Conservation (phyloP, 2,888 invertebrate species). For the Mythimna ferrago region DNA sequence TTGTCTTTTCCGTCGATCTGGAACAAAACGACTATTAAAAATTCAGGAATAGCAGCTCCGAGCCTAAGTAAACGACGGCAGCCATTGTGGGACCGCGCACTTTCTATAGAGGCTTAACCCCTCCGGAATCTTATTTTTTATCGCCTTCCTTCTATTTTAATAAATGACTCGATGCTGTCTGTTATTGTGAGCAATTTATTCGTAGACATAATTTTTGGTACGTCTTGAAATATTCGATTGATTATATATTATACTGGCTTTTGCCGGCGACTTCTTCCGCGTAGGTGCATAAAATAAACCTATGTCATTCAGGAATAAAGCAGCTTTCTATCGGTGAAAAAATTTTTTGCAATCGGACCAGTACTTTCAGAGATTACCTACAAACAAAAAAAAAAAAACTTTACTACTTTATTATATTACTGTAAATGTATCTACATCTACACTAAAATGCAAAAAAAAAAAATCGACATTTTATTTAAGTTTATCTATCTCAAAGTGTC, state of each 20-base stretch:
- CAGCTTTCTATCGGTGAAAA: too few species aligned
- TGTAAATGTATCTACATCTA: too few species aligned
- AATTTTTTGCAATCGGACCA: too few species aligned
- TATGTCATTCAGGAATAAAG: too few species aligned
- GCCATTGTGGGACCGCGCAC: slow-evolving; percentile 56
- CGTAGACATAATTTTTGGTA: slow-evolving; percentile 20
- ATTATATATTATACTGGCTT: neutral
- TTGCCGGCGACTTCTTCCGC: too few species aligned
- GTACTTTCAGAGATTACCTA: too few species aligned
- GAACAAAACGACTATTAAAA: slow-evolving; percentile 66
- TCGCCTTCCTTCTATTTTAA: slow-evolving; percentile 65
- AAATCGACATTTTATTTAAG: neutral
- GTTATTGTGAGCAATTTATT: slow-evolving; percentile 48
- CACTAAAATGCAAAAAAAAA: neutral
- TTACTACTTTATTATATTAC: too few species aligned
- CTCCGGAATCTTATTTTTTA: slow-evolving; percentile 65
- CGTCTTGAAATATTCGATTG: slow-evolving; percentile 27
- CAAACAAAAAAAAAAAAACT: neutral
- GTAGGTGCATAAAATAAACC: too few species aligned
- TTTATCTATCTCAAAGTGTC: neutral
- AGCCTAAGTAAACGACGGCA: slow-evolving; percentile 57
- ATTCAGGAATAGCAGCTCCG: slow-evolving; percentile 57
- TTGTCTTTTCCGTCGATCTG: slow-evolving; percentile 53
- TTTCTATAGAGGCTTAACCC: slow-evolving; percentile 56
- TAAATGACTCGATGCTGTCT: slow-evolving; percentile 63